Conservation (phyloP, 2,888 invertebrate genomes). For the Sphecodes monilicornis region DNA sequence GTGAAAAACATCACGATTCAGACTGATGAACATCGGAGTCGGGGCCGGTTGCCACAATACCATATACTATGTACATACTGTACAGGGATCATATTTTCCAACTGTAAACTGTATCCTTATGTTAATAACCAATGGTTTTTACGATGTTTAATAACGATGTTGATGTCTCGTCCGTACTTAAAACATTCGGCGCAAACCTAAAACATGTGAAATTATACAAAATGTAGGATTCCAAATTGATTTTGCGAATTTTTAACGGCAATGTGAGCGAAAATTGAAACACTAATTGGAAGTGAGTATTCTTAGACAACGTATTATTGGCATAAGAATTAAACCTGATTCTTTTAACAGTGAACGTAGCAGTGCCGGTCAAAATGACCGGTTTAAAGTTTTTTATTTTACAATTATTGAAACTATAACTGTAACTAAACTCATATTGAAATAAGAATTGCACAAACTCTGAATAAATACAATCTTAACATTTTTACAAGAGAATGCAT, state of each 20-base stretch:
- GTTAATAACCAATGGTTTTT: too few species aligned
- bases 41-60: slow-evolving; percentile 1
- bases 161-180: background rate
- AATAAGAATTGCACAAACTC: too few species aligned
- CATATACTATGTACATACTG: background rate
- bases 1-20: slow-evolving; percentile 5
- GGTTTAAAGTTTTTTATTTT: too few species aligned
- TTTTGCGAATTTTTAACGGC: background rate
- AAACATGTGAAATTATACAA: background rate
- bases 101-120: background rate
- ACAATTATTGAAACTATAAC: too few species aligned
- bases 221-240: background rate
- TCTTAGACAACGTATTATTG: background rate
- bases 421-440: too few species aligned
- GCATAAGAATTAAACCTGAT: background rate
- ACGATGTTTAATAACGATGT: too few species aligned
- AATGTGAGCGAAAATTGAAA: background rate
- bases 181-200: background rate
- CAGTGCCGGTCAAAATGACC: too few species aligned
- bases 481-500: too few species aligned
- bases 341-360: too few species aligned
- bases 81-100: background rate
- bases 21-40: background rate
- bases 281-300: too few species aligned
- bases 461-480: too few species aligned